Conservation (phyloP, 1,140 invertebrate genomes). For the Pentalonia nigronervosa region DNA sequence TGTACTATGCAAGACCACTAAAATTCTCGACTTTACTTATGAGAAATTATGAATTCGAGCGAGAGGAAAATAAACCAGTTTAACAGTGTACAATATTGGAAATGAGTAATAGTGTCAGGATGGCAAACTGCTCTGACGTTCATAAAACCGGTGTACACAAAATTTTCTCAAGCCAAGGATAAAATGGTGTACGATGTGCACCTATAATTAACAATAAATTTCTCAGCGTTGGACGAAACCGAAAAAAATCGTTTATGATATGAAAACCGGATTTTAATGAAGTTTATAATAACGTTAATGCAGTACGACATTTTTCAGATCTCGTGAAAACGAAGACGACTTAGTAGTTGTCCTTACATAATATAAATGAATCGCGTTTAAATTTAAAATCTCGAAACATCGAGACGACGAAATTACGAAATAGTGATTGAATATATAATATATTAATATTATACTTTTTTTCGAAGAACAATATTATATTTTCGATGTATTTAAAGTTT, state of each 20-base stretch:
- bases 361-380: not conserved
- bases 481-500: not conserved
- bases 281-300: not conserved
- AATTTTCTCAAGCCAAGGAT: not conserved
- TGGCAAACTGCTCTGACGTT: not conserved
- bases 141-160: not conserved
- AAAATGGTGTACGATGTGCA: not conserved
- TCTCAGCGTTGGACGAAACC: not conserved
- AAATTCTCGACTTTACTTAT: not conserved
- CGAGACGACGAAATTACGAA: not conserved
- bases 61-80: not conserved
- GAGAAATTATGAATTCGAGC: not conserved
- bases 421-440: not conserved
- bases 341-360: not conserved
- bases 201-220: slow-evolving; percentile 4
- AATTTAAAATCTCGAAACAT: not conserved
- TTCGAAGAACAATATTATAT: not conserved
- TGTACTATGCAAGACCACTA: not conserved
- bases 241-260: not conserved
- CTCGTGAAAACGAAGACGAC: slow-evolving; percentile 4
- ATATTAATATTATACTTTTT: not conserved
- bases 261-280: not conserved
- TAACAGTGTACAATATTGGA: not conserved
- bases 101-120: not conserved
- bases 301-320: not conserved